Base-by-base conservation (phyloP, 2,888 invertebrate genomes). In the Andrena camellia region DNA sequence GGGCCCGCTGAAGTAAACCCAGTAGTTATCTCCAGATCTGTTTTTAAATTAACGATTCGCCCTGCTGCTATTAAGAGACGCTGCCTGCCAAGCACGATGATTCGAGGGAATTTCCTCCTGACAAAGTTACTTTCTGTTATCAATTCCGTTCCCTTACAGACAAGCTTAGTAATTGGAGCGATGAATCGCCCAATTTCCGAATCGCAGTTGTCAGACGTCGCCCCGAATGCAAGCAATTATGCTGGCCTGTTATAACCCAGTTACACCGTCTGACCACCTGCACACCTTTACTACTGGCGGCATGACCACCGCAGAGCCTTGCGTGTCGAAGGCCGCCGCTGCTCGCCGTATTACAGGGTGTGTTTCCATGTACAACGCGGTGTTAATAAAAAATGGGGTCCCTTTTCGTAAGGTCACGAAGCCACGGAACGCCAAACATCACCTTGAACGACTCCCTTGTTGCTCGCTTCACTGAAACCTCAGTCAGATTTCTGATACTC, bases 261-360 rank as follows among this genome's bases (percentile, higher is more conserved):
- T 83, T 84, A 48, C 72, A 69, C 29, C 69, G 85, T 57, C 85
- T 84, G 85, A 84, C 81, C 78, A 84, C 75, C 78, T 81, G 85
- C 81, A 85, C 68, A 75, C 75, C 67, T 76, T 35, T 33, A 78
- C 81, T 71, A 86, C 86, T 86, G 76, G 64, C 66, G 57, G 35
- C 63, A 73, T 67, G 81, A 83, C 73, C 78, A 81, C 83, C 75
- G 87, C 87, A 85, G 83, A 77, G 76, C 60, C 71, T 88, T 64
- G 87, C 87, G 89, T 88, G 89, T 74, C 79, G 84, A 86, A 89
- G 85, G 83, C 64, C 88, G 69, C 42, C 50, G 63, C 4, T 48
- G 57, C 20, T 68, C 63, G 17, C 71, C 62, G 54, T 48, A 74
- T 75, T 35, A n/a, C 60, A 33, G 17, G n/a, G 29, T 50, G 23